Evolutionary conservation across 2,888 invertebrate genomes (phyloP), one percentile per base, ranked within the genome.

Genomic region (Micropterix aruncella): DNA sequence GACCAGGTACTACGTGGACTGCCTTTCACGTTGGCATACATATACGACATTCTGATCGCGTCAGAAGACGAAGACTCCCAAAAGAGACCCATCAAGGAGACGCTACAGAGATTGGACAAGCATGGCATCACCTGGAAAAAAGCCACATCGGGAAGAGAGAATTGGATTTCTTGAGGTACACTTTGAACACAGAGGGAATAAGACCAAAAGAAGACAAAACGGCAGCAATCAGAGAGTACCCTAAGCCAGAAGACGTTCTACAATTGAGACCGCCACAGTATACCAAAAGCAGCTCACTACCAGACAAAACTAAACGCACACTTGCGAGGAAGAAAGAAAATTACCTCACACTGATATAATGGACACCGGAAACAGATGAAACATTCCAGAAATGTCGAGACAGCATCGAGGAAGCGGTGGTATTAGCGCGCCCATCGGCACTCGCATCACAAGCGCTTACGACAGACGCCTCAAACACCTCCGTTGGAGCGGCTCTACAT

Each of bases 41-140:
- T 56, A n/a, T 55, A 57, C 40, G 56, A 57, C 46, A 47, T 57
- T 18, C 42, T 57, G 4, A 45, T 57, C 2, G 48, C 50, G 12
- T 53, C 54, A 2, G 9, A 17, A 12, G n/a, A 18, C n/a, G 38
- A 48, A n/a, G 46, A 27, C 46, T 47, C 47, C 44, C 19, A 9
- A 38, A 12, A n/a, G 18, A 4, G 44, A 47, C 41, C n/a, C n/a
- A 17, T 52, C 1, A 27, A 39, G 12, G 7, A n/a, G 2, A 46
- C 48, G 1, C 18, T 48, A 16, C 15, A 43, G 9, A 43, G 46
- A 15, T 38, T 50, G 2, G 7, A 41, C 1, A 37, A 49, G 1
- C 39, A 44, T 36, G 45, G 44, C 12, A 16, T 52, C 1, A n/a
- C n/a, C 7, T n/a, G n/a, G 9, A 7, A n/a, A 36, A 36, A n/a